A percentile compares a stretch with the other conserved stretches of the same genome.
Conservation (phyloP, 2,797 vertebrate genomes). For the Netta rufina region DNA sequence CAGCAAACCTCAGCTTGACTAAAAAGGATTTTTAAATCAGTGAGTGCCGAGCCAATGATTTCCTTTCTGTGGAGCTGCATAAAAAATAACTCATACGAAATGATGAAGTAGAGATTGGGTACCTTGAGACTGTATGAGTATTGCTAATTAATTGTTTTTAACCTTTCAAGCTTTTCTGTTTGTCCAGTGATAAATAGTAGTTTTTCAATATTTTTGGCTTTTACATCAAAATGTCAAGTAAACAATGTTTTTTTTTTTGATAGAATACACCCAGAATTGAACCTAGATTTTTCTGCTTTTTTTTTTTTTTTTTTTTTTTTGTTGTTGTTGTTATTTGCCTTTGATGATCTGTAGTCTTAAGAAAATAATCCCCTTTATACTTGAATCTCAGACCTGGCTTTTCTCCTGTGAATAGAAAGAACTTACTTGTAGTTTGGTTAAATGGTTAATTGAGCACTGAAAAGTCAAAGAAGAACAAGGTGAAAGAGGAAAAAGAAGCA, state of each 20-base stretch:
- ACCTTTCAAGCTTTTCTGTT: not conserved
- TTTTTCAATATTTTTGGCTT: not conserved
- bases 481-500: not conserved
- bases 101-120: not conserved
- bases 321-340: not conserved
- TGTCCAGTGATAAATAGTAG: not conserved
- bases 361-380: constrained; percentile 12
- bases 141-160: constrained; percentile 21
- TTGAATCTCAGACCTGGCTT: not conserved
- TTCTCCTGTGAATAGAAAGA: not conserved
- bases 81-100: not conserved
- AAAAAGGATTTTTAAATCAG: constrained; percentile 15
- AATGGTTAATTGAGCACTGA: not conserved
- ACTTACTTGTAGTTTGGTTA: not conserved
- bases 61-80: not conserved
- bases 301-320: no score
- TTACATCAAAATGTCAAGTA: not conserved
- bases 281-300: not conserved
- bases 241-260: not conserved
- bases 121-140: not conserved
- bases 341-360: constrained; percentile 5
- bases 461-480: not conserved
- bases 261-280: not conserved
- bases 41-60: not conserved
- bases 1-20: not conserved